A percentile compares a stretch with the other conserved stretches of the same genome.
Conservation (phyloP, 1,140 invertebrate genomes). For the Cheumatopsyche charites region DNA sequence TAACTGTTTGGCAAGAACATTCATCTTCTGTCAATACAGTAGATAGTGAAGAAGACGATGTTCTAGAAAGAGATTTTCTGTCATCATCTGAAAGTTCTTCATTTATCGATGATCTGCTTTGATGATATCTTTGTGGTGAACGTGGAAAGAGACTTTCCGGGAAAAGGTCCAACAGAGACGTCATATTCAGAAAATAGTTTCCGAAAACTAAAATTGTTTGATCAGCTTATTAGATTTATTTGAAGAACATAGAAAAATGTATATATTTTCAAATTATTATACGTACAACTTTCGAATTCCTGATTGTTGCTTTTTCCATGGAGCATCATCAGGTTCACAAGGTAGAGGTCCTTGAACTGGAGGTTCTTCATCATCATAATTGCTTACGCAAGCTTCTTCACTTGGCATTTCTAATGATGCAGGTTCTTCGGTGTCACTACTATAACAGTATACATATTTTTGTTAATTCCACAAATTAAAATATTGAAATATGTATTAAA, state of each 20-base stretch:
- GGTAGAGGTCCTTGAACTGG: constrained; percentile 95
- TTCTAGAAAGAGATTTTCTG: constrained; percentile 12
- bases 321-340: constrained; percentile 93
- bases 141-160: constrained; percentile 56
- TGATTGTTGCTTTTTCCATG: constrained; percentile 84
- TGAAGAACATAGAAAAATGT: neutral
- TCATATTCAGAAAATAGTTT: constrained; percentile 64
- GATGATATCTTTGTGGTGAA: constrained; percentile 55
- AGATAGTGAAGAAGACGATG: constrained; percentile 35
- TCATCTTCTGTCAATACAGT: constrained; percentile 44
- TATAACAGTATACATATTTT: constrained; percentile 8
- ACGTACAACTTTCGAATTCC: constrained; percentile 95
- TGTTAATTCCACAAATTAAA: neutral
- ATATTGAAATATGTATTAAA: constrained; percentile 7
- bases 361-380: constrained; percentile 68
- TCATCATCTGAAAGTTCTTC: constrained; percentile 8
- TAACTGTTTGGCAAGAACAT: constrained; percentile 40
- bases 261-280: constrained; percentile 21
- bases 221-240: neutral
- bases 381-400: constrained; percentile 16
- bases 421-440: constrained; percentile 22
- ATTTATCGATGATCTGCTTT: constrained; percentile 44
- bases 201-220: constrained; percentile 58
- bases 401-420: constrained; percentile 27
- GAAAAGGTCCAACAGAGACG: constrained; percentile 60